A percentile compares a stretch with the other conserved stretches of the same genome.
Conservation (phyloP, 2,113 vertebrate species). For the Podocnemis expansa region DNA sequence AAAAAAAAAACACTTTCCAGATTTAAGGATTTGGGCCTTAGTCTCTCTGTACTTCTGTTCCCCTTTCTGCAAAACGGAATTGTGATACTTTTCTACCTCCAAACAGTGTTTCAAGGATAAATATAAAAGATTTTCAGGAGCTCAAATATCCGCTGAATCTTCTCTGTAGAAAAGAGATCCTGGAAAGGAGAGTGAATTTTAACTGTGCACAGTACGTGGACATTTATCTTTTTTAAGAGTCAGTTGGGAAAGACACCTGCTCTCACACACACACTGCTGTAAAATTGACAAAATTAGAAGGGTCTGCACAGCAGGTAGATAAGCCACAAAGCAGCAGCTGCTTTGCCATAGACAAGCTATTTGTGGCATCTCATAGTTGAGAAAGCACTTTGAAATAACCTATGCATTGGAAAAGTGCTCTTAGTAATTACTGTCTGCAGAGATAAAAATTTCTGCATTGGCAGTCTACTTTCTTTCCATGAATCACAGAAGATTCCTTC, state of each 20-base stretch:
- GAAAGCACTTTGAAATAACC: neutral
- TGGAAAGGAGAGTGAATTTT: neutral
- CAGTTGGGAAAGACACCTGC: rapidly evolving
- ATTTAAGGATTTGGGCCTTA: neutral
- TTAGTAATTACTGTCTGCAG: neutral
- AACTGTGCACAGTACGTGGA: neutral
- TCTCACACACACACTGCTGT: neutral
- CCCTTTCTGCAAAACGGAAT: neutral
- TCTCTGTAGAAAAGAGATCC: neutral
- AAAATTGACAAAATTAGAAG: neutral
- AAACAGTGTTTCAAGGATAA: neutral
- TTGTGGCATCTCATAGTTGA: neutral
- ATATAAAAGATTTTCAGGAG: neutral
- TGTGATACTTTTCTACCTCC: neutral
- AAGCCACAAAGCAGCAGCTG: neutral
- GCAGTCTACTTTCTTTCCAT: neutral
- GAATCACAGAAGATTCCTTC: neutral
- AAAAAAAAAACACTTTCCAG: neutral
- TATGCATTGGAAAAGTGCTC: neutral
- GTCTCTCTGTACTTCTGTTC: neutral
- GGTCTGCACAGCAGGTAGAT: neutral
- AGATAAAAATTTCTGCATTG: neutral
- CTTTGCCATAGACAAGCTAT: rapidly evolving
- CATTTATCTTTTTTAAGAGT: neutral
- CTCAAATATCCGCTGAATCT: neutral